phyloP scores from a whole-genome alignment of 2,888 invertebrate species.

The Syrphus vitripennis region DNA sequence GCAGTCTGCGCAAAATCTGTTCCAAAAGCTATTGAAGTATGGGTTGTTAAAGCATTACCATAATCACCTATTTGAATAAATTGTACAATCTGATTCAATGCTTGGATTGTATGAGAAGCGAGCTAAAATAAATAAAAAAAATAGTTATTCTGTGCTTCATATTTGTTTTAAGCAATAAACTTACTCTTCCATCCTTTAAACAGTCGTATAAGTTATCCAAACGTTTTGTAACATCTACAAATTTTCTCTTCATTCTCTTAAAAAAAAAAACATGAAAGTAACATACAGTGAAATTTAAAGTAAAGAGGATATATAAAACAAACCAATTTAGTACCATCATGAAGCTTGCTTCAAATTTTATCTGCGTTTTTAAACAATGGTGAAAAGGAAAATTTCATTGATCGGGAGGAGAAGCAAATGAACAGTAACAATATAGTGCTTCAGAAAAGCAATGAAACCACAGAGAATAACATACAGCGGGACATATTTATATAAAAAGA shows the following conservation, averaged over 20 bases:
- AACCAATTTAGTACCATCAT: no score
- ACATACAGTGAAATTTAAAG: no score
- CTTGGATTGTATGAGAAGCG: slow-evolving; percentile 86
- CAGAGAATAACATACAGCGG: no score
- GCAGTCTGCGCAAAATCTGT: slow-evolving; percentile 95
- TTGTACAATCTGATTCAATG: slow-evolving; percentile 90
- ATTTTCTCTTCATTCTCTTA: slow-evolving; percentile 94
- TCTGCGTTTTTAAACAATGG: no score
- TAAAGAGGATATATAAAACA: no score
- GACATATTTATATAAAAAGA: no score
- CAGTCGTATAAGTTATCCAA: slow-evolving; percentile 94
- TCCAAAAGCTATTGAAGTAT: slow-evolving; percentile 91
- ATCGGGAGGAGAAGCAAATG: no score
- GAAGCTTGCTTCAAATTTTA: no score
- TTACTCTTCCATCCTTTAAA: slow-evolving; percentile 89
- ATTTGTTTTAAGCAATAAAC: slow-evolving; percentile 19
- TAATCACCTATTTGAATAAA: slow-evolving; percentile 88
- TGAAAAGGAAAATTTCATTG: no score
- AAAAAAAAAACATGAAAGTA: no score
- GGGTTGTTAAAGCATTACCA: slow-evolving; percentile 85
- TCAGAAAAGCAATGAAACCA: no score
- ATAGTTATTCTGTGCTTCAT: not conserved
- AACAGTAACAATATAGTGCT: no score
- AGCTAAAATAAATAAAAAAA: slow-evolving; percentile 83
- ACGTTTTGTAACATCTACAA: slow-evolving; percentile 93